Evolutionary conservation across 1,140 invertebrate species (phyloP), one percentile per base, ranked within the genome.

Genomic region (Stratiolaelaps scimitus): DNA sequence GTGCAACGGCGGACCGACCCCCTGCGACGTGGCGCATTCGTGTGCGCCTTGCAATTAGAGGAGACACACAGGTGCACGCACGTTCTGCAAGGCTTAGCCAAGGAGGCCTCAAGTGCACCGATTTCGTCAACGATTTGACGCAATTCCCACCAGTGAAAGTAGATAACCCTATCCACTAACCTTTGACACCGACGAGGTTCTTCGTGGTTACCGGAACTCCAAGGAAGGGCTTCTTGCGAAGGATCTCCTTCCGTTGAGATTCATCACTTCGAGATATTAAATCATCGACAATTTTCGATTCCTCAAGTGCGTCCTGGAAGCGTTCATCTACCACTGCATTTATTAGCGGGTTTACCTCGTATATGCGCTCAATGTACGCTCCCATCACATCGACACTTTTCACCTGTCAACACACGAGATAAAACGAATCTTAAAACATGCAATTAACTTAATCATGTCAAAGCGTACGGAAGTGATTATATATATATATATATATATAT

Each of bases 131-230:
- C n/a, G n/a, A n/a, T n/a, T n/a, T n/a, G n/a, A n/a, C n/a, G n/a
- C n/a, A n/a, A n/a, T n/a, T n/a, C n/a, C n/a, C n/a, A n/a, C n/a
- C n/a, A n/a, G n/a, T n/a, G n/a, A n/a, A n/a, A n/a, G n/a, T n/a
- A n/a, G n/a, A n/a, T n/a, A 44, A 4, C 20, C 20, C 5, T 48
- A 4, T 60, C 2, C 45, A 56, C 30, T 48, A 45, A 84, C 85
- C 84, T 78, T 80, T 79, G 0, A 87, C 74, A 7, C 77, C 77
- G 68, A 83, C 84, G 46, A 81, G 81, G 71, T 87, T 87, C 78
- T 91, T 91, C 2, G 85, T 88, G 2, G 87, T 86, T 70, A 91
- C 88, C 17, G 88, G 88, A 10, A 91, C 85, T 1, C 87, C 88
- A 19, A 90, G 77, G 68, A 89, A 84, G 0, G 88, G 88, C 73